phyloP scores from a whole-genome alignment of 2,888 invertebrate genomes.

The Nycteola revayana region DNA sequence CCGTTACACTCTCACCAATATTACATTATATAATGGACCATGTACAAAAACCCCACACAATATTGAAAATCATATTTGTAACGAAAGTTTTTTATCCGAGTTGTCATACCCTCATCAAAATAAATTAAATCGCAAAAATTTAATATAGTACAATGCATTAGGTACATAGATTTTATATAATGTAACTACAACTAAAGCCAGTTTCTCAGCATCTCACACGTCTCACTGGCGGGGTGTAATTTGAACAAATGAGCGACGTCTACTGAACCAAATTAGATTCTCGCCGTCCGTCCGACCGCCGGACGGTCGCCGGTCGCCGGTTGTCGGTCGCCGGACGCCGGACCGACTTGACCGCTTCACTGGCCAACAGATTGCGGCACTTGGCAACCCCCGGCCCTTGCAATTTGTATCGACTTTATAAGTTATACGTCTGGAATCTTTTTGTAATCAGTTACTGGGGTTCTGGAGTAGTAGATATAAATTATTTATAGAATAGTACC shows the following conservation, averaged over 20 bases:
- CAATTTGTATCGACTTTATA: conserved; percentile 46
- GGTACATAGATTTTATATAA: too few species aligned
- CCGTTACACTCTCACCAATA: too few species aligned
- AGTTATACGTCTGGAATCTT: conserved; percentile 22
- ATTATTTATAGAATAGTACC: too few species aligned
- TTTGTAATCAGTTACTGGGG: conserved; percentile 16
- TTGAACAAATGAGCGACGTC: conserved; percentile 85
- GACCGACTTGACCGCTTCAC: conserved; percentile 29
- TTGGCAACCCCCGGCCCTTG: conserved; percentile 36
- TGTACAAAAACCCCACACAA: too few species aligned
- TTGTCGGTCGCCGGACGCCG: conserved; percentile 29
- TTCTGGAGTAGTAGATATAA: conserved; percentile 1
- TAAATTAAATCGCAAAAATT: too few species aligned
- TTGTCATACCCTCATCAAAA: too few species aligned
- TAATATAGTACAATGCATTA: too few species aligned
- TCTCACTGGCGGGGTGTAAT: conserved; percentile 45
- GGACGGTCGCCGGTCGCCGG: conserved; percentile 34
- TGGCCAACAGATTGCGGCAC: conserved; percentile 57
- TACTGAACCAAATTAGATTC: conserved; percentile 85
- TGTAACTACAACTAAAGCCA: too few species aligned
- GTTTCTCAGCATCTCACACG: conserved; percentile 32
- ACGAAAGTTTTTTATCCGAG: too few species aligned
- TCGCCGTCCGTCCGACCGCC: conserved; percentile 42
- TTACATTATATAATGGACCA: too few species aligned
- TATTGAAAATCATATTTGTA: too few species aligned